These are phyloP conservation scores for Hedychridium roseum DNA, from an alignment of 2,888 invertebrate genomes.

Conservation along the genomic window DNA sequence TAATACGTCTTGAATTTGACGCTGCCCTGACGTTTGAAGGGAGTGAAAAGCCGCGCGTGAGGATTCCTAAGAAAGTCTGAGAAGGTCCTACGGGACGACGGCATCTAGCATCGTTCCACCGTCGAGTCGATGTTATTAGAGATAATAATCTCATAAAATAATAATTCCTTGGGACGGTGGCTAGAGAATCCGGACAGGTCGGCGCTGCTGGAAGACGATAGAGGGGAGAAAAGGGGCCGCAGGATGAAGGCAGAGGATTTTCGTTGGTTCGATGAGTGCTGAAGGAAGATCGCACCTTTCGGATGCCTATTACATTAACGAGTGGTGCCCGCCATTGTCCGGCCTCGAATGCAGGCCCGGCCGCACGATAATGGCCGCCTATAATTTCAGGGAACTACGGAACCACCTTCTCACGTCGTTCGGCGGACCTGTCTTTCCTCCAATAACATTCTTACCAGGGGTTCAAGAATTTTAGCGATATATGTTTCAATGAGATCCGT, in stretches of 20 bases:
- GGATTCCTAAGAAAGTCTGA: background rate
- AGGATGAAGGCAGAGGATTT: constrained; percentile 16
- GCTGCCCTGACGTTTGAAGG: too few species aligned
- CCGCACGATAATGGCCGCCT: constrained; percentile 55
- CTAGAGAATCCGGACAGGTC: constrained; percentile 25
- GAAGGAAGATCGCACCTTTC: constrained; percentile 48
- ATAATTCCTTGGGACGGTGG: constrained; percentile 46
- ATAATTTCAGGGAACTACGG: constrained; percentile 50
- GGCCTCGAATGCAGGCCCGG: constrained; percentile 49
- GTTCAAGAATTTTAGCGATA: too few species aligned
- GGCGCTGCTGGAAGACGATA: constrained; percentile 23
- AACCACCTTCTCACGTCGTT: constrained; percentile 19
- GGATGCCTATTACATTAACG: constrained; percentile 61
- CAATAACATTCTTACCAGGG: too few species aligned
- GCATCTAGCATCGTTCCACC: background rate
- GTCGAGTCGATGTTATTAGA: constrained; percentile 54
- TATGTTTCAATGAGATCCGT: too few species aligned
- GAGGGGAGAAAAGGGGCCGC: background rate
- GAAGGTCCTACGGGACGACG: background rate
- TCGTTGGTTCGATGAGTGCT: constrained; percentile 30
- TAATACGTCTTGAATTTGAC: too few species aligned
- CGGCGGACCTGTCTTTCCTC: too few species aligned
- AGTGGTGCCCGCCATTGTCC: constrained; percentile 59
- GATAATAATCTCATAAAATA: constrained; percentile 63
- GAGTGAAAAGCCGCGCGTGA: too few species aligned